Base-by-base conservation (phyloP, 92 coral and sea anemone species). In the Anthopleura xanthogrammica region DNA sequence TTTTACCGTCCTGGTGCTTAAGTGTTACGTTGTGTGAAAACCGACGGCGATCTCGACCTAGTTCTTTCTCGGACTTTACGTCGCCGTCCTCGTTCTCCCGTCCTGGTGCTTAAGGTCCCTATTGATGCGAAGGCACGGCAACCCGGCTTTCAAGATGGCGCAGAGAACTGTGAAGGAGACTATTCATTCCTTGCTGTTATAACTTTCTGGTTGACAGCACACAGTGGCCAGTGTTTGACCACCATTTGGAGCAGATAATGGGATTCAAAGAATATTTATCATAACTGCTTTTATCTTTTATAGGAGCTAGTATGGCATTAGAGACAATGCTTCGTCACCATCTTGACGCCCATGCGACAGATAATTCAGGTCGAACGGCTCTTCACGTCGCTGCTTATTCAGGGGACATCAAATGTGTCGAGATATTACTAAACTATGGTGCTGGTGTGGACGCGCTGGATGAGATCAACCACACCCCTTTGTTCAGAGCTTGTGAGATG, bases 401-500 rank as follows among this genome's bases (percentile, higher is more conserved):
- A 19, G 99, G 99, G 75, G 93, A 94, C 79, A 82, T 89, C 83
- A 78, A 72, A 36, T 94, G 99, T 65, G 94, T 93, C 10, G 81
- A 85, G 88, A 87, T 89, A 43, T 85, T 96, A 39, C 85, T 96
- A 29, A 76, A 90, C 48, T 60, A 83, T 78, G 87, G 91, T 39
- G 96, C 98, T 52, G 90, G 91, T 72, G 94, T 91, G 65, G 86
- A 88, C 60, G 96, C 94, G 0, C 85, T 90, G 40, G 99, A 96
- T 75, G 79, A 79, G 70, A 88, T 91, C 24, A 88, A 95, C 77
- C 98, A 96, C 62, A 94, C 99, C 41, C 97, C 99, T 39, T 77
- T 96, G 60, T 94, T 85, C 82, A 91, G 97, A 84, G 98, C 99
- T 54, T 96, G 99, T 76, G 97, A 94, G 85, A 93, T 87, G 90